phyloP scores from a whole-genome alignment of 2,113 vertebrate genomes.

The Agapornis roseicollis region DNA sequence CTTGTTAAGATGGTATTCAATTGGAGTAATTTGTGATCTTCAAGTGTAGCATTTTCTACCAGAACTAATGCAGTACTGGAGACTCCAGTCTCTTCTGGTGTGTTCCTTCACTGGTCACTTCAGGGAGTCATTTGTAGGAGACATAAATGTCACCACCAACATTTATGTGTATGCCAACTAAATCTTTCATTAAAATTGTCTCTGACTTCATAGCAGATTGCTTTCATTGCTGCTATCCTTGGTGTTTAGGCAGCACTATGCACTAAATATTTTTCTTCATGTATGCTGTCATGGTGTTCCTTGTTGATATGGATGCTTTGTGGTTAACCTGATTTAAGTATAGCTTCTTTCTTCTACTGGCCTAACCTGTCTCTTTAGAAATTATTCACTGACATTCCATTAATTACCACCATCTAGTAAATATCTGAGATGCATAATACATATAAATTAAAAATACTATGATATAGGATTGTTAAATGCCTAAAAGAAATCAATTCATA shows the following conservation, averaged over 20 bases:
- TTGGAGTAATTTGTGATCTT: neutral
- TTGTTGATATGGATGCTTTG: neutral
- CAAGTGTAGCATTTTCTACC: neutral
- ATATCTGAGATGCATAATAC: neutral
- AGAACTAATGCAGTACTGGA: neutral
- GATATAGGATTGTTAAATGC: neutral
- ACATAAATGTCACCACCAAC: neutral
- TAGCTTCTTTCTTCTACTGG: neutral
- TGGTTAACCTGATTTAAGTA: neutral
- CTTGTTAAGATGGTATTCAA: neutral
- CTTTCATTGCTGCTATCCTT: neutral
- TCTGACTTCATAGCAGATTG: neutral
- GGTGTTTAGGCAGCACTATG: neutral
- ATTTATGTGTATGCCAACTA: neutral
- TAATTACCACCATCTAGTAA: neutral
- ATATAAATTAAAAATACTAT: neutral
- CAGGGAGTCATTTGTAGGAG: neutral
- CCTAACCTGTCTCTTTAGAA: neutral
- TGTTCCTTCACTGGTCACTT: neutral
- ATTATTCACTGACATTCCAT: neutral
- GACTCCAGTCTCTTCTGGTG: neutral
- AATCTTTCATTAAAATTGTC: neutral
- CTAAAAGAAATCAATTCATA: neutral
- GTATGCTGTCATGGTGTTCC: neutral
- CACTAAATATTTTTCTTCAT: neutral